Base-by-base conservation (phyloP, 2,888 invertebrate species). In the Mythimna lalbum region DNA sequence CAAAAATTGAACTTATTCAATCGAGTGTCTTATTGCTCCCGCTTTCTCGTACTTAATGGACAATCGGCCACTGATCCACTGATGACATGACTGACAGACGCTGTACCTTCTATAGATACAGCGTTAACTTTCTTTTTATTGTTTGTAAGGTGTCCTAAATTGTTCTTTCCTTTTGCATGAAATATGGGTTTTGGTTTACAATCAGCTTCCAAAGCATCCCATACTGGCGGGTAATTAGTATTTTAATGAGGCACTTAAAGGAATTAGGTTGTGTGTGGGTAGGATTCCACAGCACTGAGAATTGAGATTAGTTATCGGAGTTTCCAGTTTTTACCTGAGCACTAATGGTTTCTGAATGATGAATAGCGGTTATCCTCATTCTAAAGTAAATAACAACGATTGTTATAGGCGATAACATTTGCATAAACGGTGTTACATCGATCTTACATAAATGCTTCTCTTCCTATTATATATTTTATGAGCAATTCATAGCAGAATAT, bases 1-100 rank as follows among this genome's bases (percentile, higher is more conserved):
- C 90, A 88, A 91, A 91, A 90, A 91, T 90, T 90, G 74, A 87
- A 88, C 87, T 86, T 89, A 86, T 86, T 89, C 75, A 87, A 87
- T 84, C 78, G 86, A 86, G 87, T 86, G 80, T 86, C 88, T 88
- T 87, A 86, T 84, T 87, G 87, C 89, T 90, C 89, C 86, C 87
- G 87, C 87, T 90, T 90, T 90, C 88, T 86, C 87, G 84, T 85
- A 17, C 36, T 17, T 59, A 86, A 71, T 87, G 86, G 84, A 76
- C 78, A 81, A 80, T 80, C 73, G 69, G 73, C 61, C 57, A 83
- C 69, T 77, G 76, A 69, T 75, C 52, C 66, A 69, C 62, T 61
- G 73, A 70, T 81, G 66, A 71, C 57, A 62, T 77, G 70, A 74
- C 66, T 70, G 71, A 71, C 65, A 69, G 61, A 65, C 59, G 49